These are phyloP conservation scores for Scaptomyza flava DNA, from an alignment of 2,888 invertebrate genomes.

Conservation along the genomic window DNA sequence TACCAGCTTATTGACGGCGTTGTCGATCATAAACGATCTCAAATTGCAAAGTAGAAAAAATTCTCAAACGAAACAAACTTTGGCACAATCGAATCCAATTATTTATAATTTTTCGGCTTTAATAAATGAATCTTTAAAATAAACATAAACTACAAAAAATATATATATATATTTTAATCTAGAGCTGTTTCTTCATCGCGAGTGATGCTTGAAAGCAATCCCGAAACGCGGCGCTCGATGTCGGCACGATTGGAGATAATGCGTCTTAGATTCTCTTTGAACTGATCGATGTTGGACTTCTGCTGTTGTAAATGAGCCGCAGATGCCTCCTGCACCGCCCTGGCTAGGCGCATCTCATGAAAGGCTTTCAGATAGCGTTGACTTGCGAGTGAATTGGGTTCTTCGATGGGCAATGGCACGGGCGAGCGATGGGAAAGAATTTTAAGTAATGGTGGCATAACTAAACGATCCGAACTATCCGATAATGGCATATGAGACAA, in stretches of 20 bases:
- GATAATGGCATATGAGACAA: neutral
- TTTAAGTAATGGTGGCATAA: conserved; percentile 20
- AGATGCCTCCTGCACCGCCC: conserved; percentile 25
- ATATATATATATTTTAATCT: neutral
- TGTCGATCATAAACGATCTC: no score
- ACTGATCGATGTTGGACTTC: neutral
- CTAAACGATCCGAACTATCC: conserved; percentile 1
- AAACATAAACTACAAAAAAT: neutral
- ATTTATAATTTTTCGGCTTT: no score
- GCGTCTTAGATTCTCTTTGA: conserved; percentile 28
- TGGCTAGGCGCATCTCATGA: conserved; percentile 29
- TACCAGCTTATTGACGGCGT: neutral
- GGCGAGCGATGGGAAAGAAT: conserved; percentile 4
- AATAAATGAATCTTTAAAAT: no score
- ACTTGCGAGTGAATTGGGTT: neutral
- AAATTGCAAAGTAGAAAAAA: no score
- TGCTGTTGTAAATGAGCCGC: neutral
- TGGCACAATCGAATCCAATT: no score
- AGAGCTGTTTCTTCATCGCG: neutral
- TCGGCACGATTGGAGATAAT: conserved; percentile 43
- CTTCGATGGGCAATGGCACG: neutral
- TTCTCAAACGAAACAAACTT: no score
- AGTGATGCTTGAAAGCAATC: neutral
- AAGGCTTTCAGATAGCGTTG: conserved; percentile 10
- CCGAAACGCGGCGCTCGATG: conserved; percentile 36